Percentiles rank a stretch among this genome's conserved stretches.
These are phyloP conservation scores for Pomacea canaliculata DNA, from an alignment of 2,888 invertebrate species.

Conservation along the genomic window DNA sequence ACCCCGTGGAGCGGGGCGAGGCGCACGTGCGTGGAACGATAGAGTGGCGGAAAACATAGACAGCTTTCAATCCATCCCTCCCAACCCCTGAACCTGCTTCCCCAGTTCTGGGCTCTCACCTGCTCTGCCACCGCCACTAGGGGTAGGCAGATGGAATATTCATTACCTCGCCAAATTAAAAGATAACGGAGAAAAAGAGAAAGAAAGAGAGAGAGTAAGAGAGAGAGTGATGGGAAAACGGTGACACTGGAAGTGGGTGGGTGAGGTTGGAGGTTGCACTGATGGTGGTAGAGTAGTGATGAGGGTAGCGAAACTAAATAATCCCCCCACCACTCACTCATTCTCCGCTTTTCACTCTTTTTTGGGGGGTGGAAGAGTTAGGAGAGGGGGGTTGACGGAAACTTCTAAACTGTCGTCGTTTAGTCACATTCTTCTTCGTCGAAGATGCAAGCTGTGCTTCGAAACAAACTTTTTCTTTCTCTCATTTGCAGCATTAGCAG, in stretches of 20 bases:
- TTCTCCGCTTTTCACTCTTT: no score
- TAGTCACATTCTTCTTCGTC: no score
- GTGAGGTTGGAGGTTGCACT: neutral
- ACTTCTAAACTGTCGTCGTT: no score
- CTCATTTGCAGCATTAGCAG: neutral
- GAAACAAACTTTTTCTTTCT: neutral
- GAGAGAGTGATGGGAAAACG: no score
- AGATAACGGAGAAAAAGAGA: slow-evolving; percentile 14
- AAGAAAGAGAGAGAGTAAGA: no score
- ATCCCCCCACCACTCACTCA: neutral
- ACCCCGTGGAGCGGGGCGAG: neutral
- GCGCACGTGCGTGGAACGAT: no score
- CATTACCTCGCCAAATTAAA: slow-evolving; percentile 25
- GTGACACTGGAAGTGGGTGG: slow-evolving; percentile 1
- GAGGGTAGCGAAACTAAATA: neutral
- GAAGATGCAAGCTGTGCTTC: neutral
- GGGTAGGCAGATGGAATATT: slow-evolving; percentile 25
- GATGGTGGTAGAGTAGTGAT: neutral
- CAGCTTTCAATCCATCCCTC: slow-evolving; percentile 3
- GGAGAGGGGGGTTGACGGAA: no score
- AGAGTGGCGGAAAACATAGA: neutral
- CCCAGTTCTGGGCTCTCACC: neutral
- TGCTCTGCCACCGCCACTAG: slow-evolving; percentile 1
- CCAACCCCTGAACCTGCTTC: neutral
- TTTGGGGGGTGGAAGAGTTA: no score